phyloP scores from a whole-genome alignment of 2,797 vertebrate species.

The Ispidina lecontei region DNA sequence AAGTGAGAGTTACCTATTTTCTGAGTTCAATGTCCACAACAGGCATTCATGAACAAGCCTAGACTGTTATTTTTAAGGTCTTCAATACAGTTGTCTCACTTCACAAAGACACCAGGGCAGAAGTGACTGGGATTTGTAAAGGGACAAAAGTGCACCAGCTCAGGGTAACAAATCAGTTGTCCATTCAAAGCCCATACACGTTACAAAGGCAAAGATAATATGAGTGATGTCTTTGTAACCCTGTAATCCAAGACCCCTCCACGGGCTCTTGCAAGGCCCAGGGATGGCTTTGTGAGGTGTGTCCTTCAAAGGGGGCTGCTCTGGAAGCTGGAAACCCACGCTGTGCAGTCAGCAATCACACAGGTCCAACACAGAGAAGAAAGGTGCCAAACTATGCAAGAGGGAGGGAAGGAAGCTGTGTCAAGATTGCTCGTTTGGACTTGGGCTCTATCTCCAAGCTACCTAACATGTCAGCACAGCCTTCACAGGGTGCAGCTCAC shows the following conservation, averaged over 20 bases:
- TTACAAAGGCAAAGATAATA: not conserved
- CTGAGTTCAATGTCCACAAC: constrained; percentile 6
- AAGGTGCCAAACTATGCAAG: too few relatives aligned
- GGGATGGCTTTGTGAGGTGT: not conserved
- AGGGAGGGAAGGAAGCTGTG: not conserved
- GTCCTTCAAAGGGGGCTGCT: not conserved
- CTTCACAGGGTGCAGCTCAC: rapidly evolving
- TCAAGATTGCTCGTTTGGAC: not conserved
- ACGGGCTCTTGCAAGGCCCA: not conserved
- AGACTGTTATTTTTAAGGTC: not conserved
- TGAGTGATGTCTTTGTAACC: not conserved
- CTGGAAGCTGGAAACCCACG: not conserved
- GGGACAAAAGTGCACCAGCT: not conserved
- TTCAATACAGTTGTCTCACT: not conserved
- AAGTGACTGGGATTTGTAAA: constrained; percentile 26
- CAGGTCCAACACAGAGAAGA: not conserved
- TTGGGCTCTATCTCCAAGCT: not conserved
- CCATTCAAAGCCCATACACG: not conserved
- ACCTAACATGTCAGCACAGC: not conserved
- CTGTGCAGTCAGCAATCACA: not conserved
- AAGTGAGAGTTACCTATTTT: not conserved
- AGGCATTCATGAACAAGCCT: not conserved
- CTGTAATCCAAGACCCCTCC: not conserved
- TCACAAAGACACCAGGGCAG: not conserved
- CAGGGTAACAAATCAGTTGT: not conserved